Percentiles rank a stretch among this genome's conserved stretches.
Evolutionary conservation across 2,113 vertebrate species (phyloP).

Genomic region (Mohoua ochrocephala): DNA sequence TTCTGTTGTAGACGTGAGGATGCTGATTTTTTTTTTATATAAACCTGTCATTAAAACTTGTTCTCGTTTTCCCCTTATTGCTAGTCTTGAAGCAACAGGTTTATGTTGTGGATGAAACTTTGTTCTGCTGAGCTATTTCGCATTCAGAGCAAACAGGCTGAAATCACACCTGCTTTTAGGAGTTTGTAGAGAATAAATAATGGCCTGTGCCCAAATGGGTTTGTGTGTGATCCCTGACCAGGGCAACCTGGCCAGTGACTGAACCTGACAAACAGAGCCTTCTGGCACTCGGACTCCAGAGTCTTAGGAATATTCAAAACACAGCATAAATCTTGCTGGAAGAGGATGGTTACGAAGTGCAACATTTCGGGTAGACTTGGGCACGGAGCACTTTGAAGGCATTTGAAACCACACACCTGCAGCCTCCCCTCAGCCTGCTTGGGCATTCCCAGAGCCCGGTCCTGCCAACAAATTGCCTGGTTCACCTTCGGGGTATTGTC

Average conservation of each 20-base stretch:
- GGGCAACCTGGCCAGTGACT: neutral
- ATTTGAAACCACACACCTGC: constrained; percentile 43
- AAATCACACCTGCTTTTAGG: constrained; percentile 13
- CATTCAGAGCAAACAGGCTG: neutral
- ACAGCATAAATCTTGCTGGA: constrained; percentile 6
- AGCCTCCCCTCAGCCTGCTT: neutral
- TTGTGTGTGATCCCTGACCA: neutral
- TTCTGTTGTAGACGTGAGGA: neutral
- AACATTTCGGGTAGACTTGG: neutral
- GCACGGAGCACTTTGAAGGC: neutral
- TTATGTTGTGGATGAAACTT: neutral
- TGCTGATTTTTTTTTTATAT: neutral
- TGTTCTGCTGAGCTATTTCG: neutral
- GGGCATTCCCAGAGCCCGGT: constrained; percentile 21
- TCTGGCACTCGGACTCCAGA: neutral
- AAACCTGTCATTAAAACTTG: neutral
- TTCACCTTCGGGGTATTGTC: constrained; percentile 67
- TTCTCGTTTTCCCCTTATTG: neutral
- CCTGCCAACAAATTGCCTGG: constrained; percentile 19
- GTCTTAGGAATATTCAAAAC: constrained; percentile 1
- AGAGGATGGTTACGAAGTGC: constrained; percentile 7
- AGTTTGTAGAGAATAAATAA: neutral
- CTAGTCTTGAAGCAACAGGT: neutral
- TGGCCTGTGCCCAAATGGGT: neutral
- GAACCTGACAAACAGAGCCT: constrained; percentile 6